Percentiles rank a stretch among this genome's conserved stretches.
These are phyloP conservation scores for Lithophane socia DNA, from an alignment of 2,888 invertebrate species.

Conservation along the genomic window DNA sequence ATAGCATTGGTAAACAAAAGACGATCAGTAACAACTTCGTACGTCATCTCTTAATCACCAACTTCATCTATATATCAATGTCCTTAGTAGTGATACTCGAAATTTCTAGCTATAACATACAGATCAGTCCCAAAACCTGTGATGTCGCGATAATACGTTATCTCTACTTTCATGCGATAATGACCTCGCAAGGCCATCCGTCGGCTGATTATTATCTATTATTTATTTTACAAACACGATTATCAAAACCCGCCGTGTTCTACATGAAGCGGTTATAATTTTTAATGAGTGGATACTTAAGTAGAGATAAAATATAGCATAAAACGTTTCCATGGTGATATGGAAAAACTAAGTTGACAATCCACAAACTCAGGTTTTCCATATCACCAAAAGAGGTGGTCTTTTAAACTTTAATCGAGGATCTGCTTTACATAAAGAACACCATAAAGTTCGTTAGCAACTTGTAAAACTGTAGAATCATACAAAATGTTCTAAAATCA, in stretches of 20 bases:
- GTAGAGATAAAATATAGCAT: constrained; percentile 25
- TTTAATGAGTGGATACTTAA: constrained; percentile 39
- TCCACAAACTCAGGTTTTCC: too few species aligned
- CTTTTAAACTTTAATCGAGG: background rate
- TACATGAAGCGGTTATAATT: constrained; percentile 40
- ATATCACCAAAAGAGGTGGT: too few species aligned
- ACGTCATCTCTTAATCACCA: background rate
- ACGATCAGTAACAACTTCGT: background rate
- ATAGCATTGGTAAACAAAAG: background rate
- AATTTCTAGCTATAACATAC: constrained; percentile 9
- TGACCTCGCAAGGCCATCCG: constrained; percentile 71
- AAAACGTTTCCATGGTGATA: constrained; percentile 24
- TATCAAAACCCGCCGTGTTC: constrained; percentile 48
- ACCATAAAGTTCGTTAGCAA: background rate
- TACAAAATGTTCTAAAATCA: background rate
- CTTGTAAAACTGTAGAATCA: background rate
- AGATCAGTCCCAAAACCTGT: constrained; percentile 49
- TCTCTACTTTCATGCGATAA: constrained; percentile 63
- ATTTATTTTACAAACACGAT: constrained; percentile 61
- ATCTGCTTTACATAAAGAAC: background rate
- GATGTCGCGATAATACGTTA: constrained; percentile 54
- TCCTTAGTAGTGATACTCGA: constrained; percentile 17
- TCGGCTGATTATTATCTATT: constrained; percentile 64
- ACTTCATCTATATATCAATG: background rate
- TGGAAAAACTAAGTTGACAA: too few species aligned